Evolutionary conservation across 2,113 vertebrate species (phyloP).

Genomic region (Perca flavescens): DNA sequence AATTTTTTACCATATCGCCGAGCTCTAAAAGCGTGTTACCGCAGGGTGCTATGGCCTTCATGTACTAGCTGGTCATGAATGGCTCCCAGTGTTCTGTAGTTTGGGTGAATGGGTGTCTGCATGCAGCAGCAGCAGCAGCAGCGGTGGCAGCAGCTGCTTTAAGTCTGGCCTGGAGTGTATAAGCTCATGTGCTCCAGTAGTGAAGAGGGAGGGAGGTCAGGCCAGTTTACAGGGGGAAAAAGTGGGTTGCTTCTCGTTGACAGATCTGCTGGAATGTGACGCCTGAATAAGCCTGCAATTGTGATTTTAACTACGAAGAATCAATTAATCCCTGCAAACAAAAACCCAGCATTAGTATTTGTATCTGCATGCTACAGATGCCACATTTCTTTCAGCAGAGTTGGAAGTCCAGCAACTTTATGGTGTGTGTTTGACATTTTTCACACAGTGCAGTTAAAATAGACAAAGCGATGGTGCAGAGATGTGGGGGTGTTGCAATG

Average conservation of each 20-base stretch:
- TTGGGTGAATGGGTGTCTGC: not conserved
- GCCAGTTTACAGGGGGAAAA: constrained; percentile 1
- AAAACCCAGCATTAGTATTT: not conserved
- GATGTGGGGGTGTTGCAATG: constrained; percentile 8
- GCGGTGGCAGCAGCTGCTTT: constrained; percentile 37
- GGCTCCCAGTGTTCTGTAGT: constrained; percentile 22
- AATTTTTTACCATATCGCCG: no score
- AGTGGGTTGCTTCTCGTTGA: constrained; percentile 47
- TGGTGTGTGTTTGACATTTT: constrained; percentile 19
- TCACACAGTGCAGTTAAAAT: not conserved
- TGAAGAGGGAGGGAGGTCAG: constrained; percentile 40
- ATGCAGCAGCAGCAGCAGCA: not conserved
- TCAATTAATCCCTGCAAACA: constrained; percentile 22
- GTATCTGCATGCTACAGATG: constrained; percentile 17
- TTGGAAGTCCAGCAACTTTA: not conserved
- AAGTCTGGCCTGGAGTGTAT: constrained; percentile 36
- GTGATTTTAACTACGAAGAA: constrained; percentile 45
- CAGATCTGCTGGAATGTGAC: constrained; percentile 59
- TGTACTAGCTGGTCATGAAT: constrained; percentile 32
- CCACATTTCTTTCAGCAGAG: not conserved
- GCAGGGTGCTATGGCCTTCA: not conserved
- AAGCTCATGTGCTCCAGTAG: constrained; percentile 53
- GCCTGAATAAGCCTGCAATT: constrained; percentile 28
- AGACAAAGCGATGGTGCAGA: not conserved
- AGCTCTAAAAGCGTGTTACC: no score